A percentile compares a stretch with the other conserved stretches of the same genome.
Evolutionary conservation across 2,113 vertebrate genomes (phyloP).

Genomic region (Apus apus): DNA sequence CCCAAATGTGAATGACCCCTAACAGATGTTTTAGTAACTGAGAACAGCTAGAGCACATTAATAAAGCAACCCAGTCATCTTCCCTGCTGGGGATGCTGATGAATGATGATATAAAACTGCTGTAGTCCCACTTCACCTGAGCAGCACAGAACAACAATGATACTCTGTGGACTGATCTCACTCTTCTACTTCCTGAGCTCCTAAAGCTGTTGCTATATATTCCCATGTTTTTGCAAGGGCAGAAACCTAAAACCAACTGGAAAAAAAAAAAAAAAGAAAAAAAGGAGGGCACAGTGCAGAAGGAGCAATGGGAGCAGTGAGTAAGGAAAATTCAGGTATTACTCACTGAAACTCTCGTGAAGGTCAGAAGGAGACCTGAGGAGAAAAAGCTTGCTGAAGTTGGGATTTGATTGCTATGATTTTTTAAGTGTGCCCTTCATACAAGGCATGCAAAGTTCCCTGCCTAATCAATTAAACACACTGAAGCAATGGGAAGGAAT

Average conservation of each 20-base stretch:
- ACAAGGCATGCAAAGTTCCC: not conserved
- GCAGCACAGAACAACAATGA: not conserved
- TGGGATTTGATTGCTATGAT: not conserved
- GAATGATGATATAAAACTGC: not conserved
- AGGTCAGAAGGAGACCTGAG: not conserved
- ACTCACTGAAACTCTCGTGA: not conserved
- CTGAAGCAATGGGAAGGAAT: not conserved
- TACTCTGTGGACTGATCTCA: not conserved
- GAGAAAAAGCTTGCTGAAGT: not conserved
- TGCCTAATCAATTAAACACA: not conserved
- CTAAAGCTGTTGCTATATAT: not conserved
- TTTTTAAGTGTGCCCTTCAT: not conserved
- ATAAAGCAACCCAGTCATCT: not conserved
- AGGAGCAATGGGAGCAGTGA: not conserved
- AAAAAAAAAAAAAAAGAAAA: not conserved
- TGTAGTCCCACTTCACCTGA: not conserved
- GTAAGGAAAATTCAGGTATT: not conserved
- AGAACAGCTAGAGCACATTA: not conserved
- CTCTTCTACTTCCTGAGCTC: not conserved
- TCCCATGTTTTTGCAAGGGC: not conserved
- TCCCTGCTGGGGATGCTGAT: not conserved
- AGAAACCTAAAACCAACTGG: not conserved
- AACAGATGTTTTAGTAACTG: not conserved
- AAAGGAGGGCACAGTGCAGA: rapidly evolving
- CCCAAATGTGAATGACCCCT: not conserved